Evolutionary conservation across 2,797 vertebrate genomes (phyloP), one percentile per base, ranked within the genome.

Genomic region (Pagetopsis macropterus): DNA sequence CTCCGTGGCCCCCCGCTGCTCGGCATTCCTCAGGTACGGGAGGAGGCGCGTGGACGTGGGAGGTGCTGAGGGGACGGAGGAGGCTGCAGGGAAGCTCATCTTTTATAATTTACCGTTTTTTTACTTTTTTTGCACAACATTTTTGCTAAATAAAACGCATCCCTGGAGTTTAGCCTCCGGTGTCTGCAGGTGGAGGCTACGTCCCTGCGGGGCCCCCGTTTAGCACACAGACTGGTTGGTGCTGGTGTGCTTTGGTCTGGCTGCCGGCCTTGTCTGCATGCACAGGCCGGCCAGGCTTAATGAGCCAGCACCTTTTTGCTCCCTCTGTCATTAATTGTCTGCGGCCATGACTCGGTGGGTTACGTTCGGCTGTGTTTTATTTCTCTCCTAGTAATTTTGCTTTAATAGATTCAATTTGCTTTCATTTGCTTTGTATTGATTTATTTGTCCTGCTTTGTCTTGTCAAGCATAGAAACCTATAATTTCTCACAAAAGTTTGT

Each of bases 321-420:
- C 81, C 77, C 80, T 43, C 79, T 69, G 84, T 90, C 89, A 91
- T 92, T 93, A 91, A 91, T 91, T 84, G 88, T 86, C 83, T 74
- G 52, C 21, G 37, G 75, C 88, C 69, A 6, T 70, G 86, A 81
- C 85, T 90, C 82, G 46, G 59, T 19, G 74, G 76, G 68, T 78
- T 76, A 61, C 79, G 19, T 82, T 87, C 58, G 74, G 78, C 60
- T 77, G 79, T 58, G 10, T 78, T 78, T 76, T 17, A 7, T 45
- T 45, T n/a, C 4, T 66, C 77, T 75, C 73, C n/a, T 70, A 37
- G 86, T 89, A 91, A 91, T 93, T 92, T 88, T 88, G 73, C 87
- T 88, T 92, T 90, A 85, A 92, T 90, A 88, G 86, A 89, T 93
- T 92, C 89, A 92, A 92, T 94, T 94, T 93, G 90, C 92, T 92